Conservation (phyloP, 1,140 invertebrate genomes). For the Radopholus similis region DNA sequence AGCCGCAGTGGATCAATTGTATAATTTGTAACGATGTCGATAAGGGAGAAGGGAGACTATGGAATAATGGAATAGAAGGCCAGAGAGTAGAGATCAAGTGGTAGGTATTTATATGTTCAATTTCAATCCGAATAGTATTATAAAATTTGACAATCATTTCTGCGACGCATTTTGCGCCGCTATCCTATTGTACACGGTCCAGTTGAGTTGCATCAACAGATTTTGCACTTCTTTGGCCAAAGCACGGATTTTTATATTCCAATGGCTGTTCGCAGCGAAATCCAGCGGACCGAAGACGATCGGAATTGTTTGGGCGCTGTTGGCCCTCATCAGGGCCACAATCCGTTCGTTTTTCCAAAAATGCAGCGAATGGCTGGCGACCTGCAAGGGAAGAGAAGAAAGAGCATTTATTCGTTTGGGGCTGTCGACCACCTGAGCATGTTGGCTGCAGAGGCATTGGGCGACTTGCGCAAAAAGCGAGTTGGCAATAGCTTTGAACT, state of each 20-base stretch:
- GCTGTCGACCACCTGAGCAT: too few relatives aligned
- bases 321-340: neutral
- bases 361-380: constrained; percentile 1
- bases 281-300: neutral
- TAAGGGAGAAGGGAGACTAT: too few relatives aligned
- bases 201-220: neutral
- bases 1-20: too few relatives aligned
- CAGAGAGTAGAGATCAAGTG: too few relatives aligned
- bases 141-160: too few relatives aligned
- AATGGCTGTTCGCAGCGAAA: constrained; percentile 2
- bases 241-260: neutral
- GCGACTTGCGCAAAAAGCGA: constrained; percentile 2
- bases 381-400: neutral
- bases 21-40: too few relatives aligned
- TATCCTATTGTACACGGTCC: constrained; percentile 3
- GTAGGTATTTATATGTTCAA: too few relatives aligned
- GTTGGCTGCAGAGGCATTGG: constrained; percentile 4
- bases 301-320: neutral
- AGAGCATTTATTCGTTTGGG: neutral
- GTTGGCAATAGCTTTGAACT: neutral
- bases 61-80: too few relatives aligned
- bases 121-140: too few relatives aligned
- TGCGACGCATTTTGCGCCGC: neutral
- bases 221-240: constrained; percentile 9
- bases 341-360: constrained; percentile 8